phyloP scores from a whole-genome alignment of 35 echinoderm and acorn worm genomes.

The Lytechinus variegatus region DNA sequence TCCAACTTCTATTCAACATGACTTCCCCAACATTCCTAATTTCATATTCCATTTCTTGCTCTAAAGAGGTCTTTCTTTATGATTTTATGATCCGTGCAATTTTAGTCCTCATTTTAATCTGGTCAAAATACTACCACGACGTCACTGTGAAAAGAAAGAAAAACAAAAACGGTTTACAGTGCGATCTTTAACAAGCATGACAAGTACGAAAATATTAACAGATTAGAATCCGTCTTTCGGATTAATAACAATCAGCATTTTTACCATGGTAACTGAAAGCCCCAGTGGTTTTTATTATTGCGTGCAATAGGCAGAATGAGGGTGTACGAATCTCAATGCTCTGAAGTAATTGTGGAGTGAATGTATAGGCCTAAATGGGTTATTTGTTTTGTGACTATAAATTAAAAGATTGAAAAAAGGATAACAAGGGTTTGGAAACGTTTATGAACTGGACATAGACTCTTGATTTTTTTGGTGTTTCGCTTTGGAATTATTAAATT shows the following conservation, averaged over 20 bases:
- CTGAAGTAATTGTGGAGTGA: not conserved
- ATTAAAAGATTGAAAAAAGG: not conserved
- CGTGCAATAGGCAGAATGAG: not conserved
- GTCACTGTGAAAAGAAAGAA: no score
- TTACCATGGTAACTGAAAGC: not conserved
- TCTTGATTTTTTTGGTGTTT: not conserved
- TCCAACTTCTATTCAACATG: no score
- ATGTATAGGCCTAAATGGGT: not conserved
- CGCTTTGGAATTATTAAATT: not conserved
- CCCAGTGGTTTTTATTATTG: not conserved
- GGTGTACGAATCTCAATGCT: not conserved
- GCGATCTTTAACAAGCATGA: no score
- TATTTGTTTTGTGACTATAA: not conserved
- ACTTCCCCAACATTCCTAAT: no score
- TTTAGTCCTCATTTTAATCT: no score
- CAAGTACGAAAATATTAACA: no score
- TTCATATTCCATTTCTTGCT: no score
- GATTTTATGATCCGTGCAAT: no score
- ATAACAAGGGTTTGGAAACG: not conserved
- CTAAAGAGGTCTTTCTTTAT: no score
- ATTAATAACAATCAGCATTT: not conserved
- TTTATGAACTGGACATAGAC: not conserved
- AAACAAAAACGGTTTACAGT: no score
- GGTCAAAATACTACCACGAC: no score
- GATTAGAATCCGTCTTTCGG: not conserved